Evolutionary conservation across 2,113 vertebrate genomes (phyloP), one percentile per base, ranked within the genome.

Genomic region (Anoura caudifer): DNA sequence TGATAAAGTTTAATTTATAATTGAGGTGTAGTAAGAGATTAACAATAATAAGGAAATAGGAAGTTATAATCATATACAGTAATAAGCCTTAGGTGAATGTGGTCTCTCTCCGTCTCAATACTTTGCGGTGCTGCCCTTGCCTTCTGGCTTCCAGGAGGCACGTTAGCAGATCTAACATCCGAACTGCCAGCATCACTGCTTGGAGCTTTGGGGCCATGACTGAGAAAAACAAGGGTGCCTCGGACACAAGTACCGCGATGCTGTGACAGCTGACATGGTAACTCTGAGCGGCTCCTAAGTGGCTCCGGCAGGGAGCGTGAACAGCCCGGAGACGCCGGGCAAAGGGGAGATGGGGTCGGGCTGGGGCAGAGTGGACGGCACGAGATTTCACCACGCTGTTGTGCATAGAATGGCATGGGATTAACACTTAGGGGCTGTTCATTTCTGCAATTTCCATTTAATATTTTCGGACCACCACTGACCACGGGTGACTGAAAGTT

Each of bases 161-260:
- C 61, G 31, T 63, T 0, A 63, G 26, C 0, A 13, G 1, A 1
- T 28, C 59, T 3, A 61, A 61, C 24, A 26, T 12, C 19, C 26
- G 5, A 61, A 61, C 26, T 28, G 73, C 28, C 45, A 33, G 45
- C 45, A 28, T 77, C 31, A n/a, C 31, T n/a, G 10, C 20, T 17
- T 76, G 8, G 45, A 11, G 20, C 45, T 20, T 33, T 2, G 31
- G 28, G 73, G 45, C 16, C 73, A 33, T 50, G 33, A n/a, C 28
- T 50, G 33, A 76, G 73, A 20, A 50, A 50, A 19, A 20, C 20
- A 52, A 50, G 45, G 31, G 31, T n/a, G 11, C 28, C 41, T 45
- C 16, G 24, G 50, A 77, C 31, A 33, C 45, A 47, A 63, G 28
- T 0, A 28, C 45, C 22, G 31, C 1, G 7, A n/a, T 7, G 20